Conservation (phyloP, 1,140 invertebrate species). For the Drosophila carrolli region DNA sequence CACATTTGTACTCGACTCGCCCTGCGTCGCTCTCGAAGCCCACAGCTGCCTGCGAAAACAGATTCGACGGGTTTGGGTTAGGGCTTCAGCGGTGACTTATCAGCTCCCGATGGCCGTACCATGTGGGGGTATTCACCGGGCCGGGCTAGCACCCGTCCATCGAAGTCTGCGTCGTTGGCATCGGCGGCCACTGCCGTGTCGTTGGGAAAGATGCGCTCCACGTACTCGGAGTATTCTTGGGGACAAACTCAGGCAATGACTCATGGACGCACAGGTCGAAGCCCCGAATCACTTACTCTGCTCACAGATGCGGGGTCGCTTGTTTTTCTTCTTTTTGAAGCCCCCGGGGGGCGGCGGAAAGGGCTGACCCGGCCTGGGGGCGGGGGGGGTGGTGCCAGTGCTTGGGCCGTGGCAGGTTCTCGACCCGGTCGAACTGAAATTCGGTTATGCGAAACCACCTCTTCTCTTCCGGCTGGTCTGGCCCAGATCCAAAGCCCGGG, state of each 20-base stretch:
- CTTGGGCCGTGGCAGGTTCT: constrained; percentile 25
- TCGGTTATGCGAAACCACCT: constrained; percentile 50
- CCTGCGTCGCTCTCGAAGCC: constrained; percentile 47
- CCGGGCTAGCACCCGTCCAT: constrained; percentile 74
- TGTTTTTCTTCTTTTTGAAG: constrained; percentile 39
- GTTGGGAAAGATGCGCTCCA: constrained; percentile 71
- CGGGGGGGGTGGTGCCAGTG: constrained; percentile 1
- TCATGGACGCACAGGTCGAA: constrained; percentile 8
- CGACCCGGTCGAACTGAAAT: constrained; percentile 18
- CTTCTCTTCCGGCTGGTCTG: constrained; percentile 8
- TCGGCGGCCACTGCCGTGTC: constrained; percentile 62
- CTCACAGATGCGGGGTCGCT: constrained; percentile 60
- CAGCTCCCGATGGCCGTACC: constrained; percentile 53
- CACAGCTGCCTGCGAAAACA: constrained; percentile 61
- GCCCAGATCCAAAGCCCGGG: constrained; percentile 5
- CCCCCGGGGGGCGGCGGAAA: constrained; percentile 60
- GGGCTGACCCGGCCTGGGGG: constrained; percentile 49
- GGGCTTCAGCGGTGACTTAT: constrained; percentile 8
- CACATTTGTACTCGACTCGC: constrained; percentile 78
- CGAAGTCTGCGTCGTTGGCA: constrained; percentile 73
- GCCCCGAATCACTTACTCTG: constrained; percentile 60
- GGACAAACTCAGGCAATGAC: constrained; percentile 1
- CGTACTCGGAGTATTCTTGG: constrained; percentile 74
- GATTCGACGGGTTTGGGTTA: constrained; percentile 19
- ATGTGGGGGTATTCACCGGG: constrained; percentile 84